Evolutionary conservation across 2,888 invertebrate species (phyloP).

Genomic region (Mechanitis mazaeus): DNA sequence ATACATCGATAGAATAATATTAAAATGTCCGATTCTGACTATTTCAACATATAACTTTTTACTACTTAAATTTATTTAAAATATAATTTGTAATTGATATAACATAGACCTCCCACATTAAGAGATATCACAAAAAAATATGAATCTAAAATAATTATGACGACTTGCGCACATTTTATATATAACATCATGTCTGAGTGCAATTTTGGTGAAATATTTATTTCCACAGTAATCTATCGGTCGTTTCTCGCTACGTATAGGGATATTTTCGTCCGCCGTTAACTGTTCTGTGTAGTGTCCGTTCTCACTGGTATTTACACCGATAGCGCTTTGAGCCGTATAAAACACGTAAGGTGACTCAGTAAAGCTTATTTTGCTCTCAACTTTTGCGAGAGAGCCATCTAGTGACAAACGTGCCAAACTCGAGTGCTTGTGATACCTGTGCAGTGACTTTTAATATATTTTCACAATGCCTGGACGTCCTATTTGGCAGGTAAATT

Average conservation of each 20-base stretch:
- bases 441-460: constrained; percentile 49
- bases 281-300: constrained; percentile 64
- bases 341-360: constrained; percentile 74
- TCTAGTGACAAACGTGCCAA: constrained; percentile 63
- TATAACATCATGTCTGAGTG: background rate
- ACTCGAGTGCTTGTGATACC: constrained; percentile 50
- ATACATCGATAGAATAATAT: constrained; percentile 11
- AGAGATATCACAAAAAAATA: background rate
- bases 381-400: constrained; percentile 73
- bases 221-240: constrained; percentile 39
- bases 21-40: too few species aligned
- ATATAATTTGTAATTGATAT: too few species aligned
- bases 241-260: constrained; percentile 52
- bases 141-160: background rate
- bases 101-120: background rate
- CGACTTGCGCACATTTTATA: background rate
- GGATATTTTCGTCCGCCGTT: constrained; percentile 68
- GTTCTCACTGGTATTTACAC: constrained; percentile 66
- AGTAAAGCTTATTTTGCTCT: constrained; percentile 70
- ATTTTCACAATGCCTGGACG: constrained; percentile 81
- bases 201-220: constrained; percentile 26
- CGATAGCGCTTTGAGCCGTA: constrained; percentile 58
- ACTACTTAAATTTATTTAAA: too few species aligned
- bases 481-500: constrained; percentile 83
- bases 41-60: too few species aligned